A percentile compares a stretch with the other conserved stretches of the same genome.
phyloP scores from a whole-genome alignment of 2,888 invertebrate species.

The Muscina levida region DNA sequence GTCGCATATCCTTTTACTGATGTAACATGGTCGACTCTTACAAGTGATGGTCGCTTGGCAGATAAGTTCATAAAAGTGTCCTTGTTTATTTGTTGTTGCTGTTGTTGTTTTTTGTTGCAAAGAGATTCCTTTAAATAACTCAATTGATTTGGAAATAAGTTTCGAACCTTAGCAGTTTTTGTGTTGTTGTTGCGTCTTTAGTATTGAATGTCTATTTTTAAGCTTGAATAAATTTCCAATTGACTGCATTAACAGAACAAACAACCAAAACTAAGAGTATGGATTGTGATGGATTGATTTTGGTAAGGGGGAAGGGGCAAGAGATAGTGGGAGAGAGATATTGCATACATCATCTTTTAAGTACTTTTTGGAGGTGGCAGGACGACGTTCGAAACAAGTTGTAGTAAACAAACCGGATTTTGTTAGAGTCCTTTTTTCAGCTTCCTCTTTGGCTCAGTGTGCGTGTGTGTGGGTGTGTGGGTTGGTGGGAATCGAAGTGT shows the following conservation, averaged over 20 bases:
- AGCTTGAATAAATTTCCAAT: constrained; percentile 69
- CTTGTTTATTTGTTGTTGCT: constrained; percentile 18
- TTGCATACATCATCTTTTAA: constrained; percentile 36
- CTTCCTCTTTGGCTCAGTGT: neutral
- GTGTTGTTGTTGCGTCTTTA: constrained; percentile 11
- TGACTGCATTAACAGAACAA: constrained; percentile 66
- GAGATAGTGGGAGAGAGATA: neutral
- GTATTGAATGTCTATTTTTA: constrained; percentile 63
- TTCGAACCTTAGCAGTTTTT: neutral
- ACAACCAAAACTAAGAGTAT: constrained; percentile 23
- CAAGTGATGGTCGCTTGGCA: too few species aligned
- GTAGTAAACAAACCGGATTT: constrained; percentile 10
- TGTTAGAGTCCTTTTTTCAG: neutral
- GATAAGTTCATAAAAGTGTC: too few species aligned
- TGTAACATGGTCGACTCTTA: too few species aligned
- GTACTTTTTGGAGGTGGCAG: constrained; percentile 28
- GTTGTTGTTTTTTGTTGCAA: too few species aligned
- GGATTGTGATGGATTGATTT: neutral
- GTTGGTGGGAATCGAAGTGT: neutral
- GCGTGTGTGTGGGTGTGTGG: neutral
- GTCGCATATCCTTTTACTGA: too few species aligned
- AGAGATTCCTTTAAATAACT: constrained; percentile 60
- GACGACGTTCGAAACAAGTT: neutral
- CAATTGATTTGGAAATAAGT: constrained; percentile 63
- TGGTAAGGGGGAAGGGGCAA: neutral